phyloP scores from a whole-genome alignment of 2,113 vertebrate genomes.

The Alethe castanea region DNA sequence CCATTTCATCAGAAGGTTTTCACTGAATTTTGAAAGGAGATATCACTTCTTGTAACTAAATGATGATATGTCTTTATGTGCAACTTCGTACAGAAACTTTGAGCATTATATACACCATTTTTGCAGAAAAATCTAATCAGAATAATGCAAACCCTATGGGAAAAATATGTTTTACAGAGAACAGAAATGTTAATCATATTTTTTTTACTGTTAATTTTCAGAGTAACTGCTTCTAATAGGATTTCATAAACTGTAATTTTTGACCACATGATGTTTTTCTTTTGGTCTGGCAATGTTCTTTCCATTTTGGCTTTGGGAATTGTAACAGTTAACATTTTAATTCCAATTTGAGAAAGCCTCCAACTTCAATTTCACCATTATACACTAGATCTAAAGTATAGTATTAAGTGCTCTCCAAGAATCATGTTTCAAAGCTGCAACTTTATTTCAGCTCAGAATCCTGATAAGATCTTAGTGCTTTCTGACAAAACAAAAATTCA shows the following conservation, averaged over 20 bases:
- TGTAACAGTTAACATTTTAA: conserved; percentile 22
- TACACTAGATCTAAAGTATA: neutral
- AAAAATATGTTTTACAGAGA: neutral
- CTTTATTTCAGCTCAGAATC: neutral
- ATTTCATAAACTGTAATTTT: conserved; percentile 55
- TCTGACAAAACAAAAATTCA: neutral
- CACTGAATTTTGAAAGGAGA: neutral
- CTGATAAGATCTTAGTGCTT: neutral
- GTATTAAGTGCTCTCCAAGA: conserved; percentile 20
- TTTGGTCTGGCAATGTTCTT: conserved; percentile 14
- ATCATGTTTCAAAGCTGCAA: conserved; percentile 21
- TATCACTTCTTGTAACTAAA: neutral
- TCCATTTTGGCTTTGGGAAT: neutral
- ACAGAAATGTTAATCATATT: neutral
- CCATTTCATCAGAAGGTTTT: neutral
- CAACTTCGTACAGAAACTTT: neutral
- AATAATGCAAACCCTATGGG: neutral
- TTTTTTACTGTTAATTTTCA: conserved; percentile 16
- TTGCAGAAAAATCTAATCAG: neutral
- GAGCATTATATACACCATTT: neutral
- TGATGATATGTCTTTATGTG: neutral
- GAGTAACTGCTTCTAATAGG: neutral
- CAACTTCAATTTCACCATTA: neutral
- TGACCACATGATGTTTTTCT: conserved; percentile 29
- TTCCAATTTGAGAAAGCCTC: neutral